Conservation (phyloP, 2,888 invertebrate species). For the Apocheima hispidaria region DNA sequence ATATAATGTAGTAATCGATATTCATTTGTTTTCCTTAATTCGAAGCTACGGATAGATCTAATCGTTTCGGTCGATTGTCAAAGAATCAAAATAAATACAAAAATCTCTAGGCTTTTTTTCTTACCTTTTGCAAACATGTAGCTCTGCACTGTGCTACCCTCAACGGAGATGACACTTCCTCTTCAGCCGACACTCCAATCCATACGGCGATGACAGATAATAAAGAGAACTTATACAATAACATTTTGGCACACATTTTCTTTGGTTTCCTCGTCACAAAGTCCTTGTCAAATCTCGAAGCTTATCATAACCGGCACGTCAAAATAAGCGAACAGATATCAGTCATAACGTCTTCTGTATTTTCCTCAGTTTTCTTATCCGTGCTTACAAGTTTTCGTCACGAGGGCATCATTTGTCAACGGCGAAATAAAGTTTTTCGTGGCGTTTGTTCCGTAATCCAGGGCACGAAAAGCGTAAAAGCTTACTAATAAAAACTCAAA, state of each 20-base stretch:
- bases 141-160: constrained; percentile 91
- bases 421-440: constrained; percentile 49
- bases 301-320: constrained; percentile 80
- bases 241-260: constrained; percentile 86
- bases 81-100: background rate
- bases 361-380: constrained; percentile 55
- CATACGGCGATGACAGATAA: constrained; percentile 77
- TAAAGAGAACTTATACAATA: constrained; percentile 82
- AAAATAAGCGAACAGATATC: constrained; percentile 60
- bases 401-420: constrained; percentile 59
- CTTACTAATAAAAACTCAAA: constrained; percentile 58
- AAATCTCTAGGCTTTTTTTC: background rate
- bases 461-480: constrained; percentile 39
- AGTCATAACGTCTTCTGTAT: constrained; percentile 65
- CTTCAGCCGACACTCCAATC: constrained; percentile 86
- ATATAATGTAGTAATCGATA: background rate
- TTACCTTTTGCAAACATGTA: constrained; percentile 90
- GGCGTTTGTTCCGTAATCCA: constrained; percentile 48
- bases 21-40: background rate
- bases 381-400: constrained; percentile 59
- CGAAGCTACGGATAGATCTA: background rate
- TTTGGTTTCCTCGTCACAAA: constrained; percentile 72
- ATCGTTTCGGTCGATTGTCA: background rate
- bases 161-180: constrained; percentile 89
- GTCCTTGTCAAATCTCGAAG: constrained; percentile 66